Conservation (phyloP, 1,140 invertebrate species). For the Nasonia longicornis region DNA sequence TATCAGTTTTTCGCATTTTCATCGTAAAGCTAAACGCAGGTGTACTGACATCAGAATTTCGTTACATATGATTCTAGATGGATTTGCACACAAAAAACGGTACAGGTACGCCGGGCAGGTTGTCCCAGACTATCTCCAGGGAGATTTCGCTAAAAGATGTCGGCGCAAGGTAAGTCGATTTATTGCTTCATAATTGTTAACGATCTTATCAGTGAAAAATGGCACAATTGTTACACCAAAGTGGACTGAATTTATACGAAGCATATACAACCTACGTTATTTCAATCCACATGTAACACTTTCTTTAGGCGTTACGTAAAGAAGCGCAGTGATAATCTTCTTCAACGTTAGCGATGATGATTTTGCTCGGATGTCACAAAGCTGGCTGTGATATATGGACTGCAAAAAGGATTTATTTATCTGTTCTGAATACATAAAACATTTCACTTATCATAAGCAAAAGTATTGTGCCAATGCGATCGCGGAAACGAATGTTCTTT, state of each 20-base stretch:
- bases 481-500: too few species aligned
- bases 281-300: not conserved
- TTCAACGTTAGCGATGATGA: too few species aligned
- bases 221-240: not conserved
- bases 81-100: conserved; percentile 60
- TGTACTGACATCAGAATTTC: not conserved
- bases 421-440: too few species aligned
- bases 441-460: too few species aligned
- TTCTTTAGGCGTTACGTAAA: not conserved
- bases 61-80: conserved; percentile 57
- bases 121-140: not conserved
- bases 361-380: too few species aligned
- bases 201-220: not conserved
- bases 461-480: too few species aligned
- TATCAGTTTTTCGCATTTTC: not conserved
- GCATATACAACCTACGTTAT: not conserved
- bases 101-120: conserved; percentile 52
- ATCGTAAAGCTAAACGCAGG: not conserved
- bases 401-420: too few species aligned
- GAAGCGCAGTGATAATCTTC: not conserved
- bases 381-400: too few species aligned
- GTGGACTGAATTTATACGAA: not conserved
- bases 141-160: conserved; percentile 23
- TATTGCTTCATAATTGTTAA: not conserved
- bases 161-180: not conserved